Percentiles rank a stretch among this genome's conserved stretches.
Evolutionary conservation across 2,113 vertebrate genomes (phyloP).

Genomic region (Peromyscus polionotus): DNA sequence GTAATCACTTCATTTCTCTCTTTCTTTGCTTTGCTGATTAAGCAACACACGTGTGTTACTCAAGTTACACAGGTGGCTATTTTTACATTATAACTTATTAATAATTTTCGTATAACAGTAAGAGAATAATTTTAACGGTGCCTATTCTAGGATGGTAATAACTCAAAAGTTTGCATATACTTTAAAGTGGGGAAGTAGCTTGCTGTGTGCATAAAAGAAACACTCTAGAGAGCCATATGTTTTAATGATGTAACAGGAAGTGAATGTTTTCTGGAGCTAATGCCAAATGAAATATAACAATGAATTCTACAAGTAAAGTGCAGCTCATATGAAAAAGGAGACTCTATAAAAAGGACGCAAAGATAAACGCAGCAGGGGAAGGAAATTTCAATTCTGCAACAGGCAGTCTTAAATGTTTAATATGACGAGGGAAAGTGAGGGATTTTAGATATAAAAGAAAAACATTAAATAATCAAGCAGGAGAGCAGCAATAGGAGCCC

Average conservation of each 20-base stretch:
- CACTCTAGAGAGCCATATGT: not conserved
- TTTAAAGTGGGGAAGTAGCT: not conserved
- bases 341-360: not conserved
- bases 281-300: not conserved
- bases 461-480: constrained; percentile 21
- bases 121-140: constrained; percentile 2
- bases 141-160: not conserved
- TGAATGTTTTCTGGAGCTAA: not conserved
- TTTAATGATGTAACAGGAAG: not conserved
- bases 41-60: not conserved
- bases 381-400: not conserved
- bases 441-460: not conserved
- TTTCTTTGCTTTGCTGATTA: not conserved
- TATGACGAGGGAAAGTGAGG: not conserved
- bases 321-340: not conserved
- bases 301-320: not conserved
- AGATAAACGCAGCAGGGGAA: not conserved
- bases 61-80: not conserved
- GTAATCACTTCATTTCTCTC: not conserved
- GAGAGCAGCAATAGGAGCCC: not conserved
- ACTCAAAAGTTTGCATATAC: not conserved
- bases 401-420: not conserved
- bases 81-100: not conserved
- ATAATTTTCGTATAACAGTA: not conserved
- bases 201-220: not conserved